phyloP scores from a whole-genome alignment of 2,113 vertebrate genomes.

The Hipposideros armiger region DNA sequence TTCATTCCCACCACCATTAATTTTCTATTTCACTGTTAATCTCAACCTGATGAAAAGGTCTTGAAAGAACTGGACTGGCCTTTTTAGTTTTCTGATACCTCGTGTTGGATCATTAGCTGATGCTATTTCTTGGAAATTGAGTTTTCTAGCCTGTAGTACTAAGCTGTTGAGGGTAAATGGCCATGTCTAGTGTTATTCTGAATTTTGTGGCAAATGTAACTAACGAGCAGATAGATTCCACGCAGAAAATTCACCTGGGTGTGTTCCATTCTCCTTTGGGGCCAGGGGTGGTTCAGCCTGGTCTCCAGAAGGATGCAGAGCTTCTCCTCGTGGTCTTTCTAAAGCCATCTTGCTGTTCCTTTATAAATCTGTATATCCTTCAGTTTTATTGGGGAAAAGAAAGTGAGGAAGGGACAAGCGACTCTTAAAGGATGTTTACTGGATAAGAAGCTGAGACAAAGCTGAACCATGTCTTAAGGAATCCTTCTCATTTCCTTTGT shows the following conservation, averaged over 20 bases:
- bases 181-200: not conserved
- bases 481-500: slow-evolving; percentile 52
- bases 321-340: slow-evolving; percentile 49
- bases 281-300: not conserved
- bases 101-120: slow-evolving; percentile 23
- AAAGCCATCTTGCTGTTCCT: not conserved
- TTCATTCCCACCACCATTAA: not conserved
- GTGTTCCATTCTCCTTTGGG: not conserved
- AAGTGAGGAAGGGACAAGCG: not conserved
- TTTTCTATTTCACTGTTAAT: slow-evolving; percentile 49
- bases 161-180: slow-evolving; percentile 33
- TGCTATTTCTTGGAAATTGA: not conserved
- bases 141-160: slow-evolving; percentile 34
- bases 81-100: slow-evolving; percentile 47
- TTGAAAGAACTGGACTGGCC: slow-evolving; percentile 31
- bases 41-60: slow-evolving; percentile 18
- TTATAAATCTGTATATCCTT: not conserved
- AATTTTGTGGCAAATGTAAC: slow-evolving; percentile 46
- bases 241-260: not conserved
- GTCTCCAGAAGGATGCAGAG: slow-evolving; percentile 37
- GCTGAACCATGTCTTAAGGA: slow-evolving; percentile 55
- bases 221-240: not conserved
- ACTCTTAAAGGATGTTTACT: not conserved
- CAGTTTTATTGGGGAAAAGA: not conserved
- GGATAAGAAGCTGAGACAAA: not conserved